Base-by-base conservation (phyloP, 2,888 invertebrate species). In the Galerucella nymphaeae region DNA sequence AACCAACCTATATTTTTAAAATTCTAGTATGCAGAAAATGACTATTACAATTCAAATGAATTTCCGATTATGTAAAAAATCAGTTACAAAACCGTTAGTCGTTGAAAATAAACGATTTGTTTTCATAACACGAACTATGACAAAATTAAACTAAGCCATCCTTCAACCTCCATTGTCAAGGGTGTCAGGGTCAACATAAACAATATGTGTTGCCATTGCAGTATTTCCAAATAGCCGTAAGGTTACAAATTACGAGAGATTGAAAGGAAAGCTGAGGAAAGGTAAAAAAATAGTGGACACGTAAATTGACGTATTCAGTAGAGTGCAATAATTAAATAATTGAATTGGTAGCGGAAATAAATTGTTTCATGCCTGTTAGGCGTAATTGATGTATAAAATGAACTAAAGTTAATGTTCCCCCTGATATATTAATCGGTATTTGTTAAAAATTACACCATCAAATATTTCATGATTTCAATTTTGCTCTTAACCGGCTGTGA, bases 41-140 rank as follows among this genome's bases (percentile, higher is more conserved):
- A 61, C 66, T 65, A 71, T 72, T 71, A 71, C 68, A 67, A 71
- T 45, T 66, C 57, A 50, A 74, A 62, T 66, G 50, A 63, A 66
- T 74, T 74, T 70, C 70, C 70, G 66, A 72, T 72, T 64, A 63
- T 45, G 59, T 72, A 74, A 74, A 74, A 71, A 73, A 65, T 58
- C 66, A 72, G 66, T 70, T 66, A 67, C 61, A 42, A 66, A 64
- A 72, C 72, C 72, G 70, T 75, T 72, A 67, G 58, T 13, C 16
- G n/a, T 41, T 42, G 20, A 42, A 42, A 42, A 18, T 16, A 73
- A 70, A 70, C 70, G 42, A 41, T 62, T 62, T 53, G 61, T 70
- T 75, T 62, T 64, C 72, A 71, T 69, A 73, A 68, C 67, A 71
- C 42, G 67, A 59, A 63, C 62, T 50, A 63, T 66, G 73, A 66